A percentile compares a stretch with the other conserved stretches of the same genome.
Conservation (phyloP, 2,113 vertebrate genomes). For the Columba janthina region DNA sequence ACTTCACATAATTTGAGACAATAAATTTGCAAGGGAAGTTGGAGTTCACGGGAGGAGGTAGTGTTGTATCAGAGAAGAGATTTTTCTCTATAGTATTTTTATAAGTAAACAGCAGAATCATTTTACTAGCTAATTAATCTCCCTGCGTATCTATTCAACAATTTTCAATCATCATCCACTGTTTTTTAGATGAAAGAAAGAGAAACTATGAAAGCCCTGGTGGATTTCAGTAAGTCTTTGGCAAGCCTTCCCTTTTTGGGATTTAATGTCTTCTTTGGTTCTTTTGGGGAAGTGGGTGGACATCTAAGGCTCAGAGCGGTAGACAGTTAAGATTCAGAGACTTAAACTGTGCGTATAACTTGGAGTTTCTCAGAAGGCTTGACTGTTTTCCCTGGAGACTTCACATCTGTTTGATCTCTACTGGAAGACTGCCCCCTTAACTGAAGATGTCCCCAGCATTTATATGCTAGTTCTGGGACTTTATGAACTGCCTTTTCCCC, state of each 20-base stretch:
- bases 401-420: slow-evolving; percentile 17
- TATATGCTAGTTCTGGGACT: background rate
- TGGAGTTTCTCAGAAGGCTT: background rate
- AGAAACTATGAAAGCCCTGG: background rate
- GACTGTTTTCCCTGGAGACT: background rate
- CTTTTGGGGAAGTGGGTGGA: background rate
- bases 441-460: background rate
- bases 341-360: background rate
- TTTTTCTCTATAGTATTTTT: background rate
- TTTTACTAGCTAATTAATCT: background rate
- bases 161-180: background rate
- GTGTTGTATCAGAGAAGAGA: background rate
- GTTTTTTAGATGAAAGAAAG: background rate
- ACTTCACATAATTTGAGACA: background rate
- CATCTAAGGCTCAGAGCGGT: background rate
- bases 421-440: background rate
- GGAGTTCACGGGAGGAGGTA: background rate
- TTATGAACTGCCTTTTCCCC: background rate
- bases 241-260: background rate
- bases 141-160: background rate
- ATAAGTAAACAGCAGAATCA: background rate
- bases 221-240: background rate
- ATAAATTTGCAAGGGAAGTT: background rate
- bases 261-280: background rate
- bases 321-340: background rate